phyloP scores from a whole-genome alignment of 2,113 vertebrate genomes.

The Spea multiplicata region DNA sequence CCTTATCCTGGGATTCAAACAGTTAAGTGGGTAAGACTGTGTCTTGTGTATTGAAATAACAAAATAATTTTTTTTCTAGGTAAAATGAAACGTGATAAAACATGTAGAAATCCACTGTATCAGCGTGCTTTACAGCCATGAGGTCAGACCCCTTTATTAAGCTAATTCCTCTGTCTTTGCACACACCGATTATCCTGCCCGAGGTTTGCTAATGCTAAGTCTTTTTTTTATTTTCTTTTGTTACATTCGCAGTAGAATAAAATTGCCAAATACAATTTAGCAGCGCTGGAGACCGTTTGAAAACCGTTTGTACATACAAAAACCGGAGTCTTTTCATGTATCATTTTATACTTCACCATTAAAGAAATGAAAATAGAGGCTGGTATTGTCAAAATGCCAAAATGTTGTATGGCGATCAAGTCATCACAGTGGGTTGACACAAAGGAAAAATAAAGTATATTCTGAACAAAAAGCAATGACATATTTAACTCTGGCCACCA shows the following conservation, averaged over 20 bases:
- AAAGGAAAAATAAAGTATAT: neutral
- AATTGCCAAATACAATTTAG: slow-evolving; percentile 18
- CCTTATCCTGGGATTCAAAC: no score
- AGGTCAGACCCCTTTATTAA: neutral
- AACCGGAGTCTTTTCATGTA: neutral
- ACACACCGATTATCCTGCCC: no score
- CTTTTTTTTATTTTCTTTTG: slow-evolving; percentile 11
- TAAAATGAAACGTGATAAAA: neutral
- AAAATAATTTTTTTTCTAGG: neutral
- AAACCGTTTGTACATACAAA: slow-evolving; percentile 10
- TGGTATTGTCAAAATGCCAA: neutral
- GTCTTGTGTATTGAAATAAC: neutral
- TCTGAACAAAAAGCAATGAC: neutral
- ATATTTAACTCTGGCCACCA: neutral
- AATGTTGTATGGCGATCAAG: neutral
- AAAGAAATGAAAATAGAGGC: slow-evolving; percentile 13
- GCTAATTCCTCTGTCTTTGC: neutral
- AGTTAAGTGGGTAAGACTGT: neutral
- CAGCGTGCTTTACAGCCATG: neutral
- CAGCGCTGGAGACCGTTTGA: neutral
- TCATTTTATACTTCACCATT: neutral
- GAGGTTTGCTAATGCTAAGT: neutral
- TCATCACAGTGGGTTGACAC: slow-evolving; percentile 1
- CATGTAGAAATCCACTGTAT: neutral
- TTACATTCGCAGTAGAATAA: slow-evolving; percentile 19